Evolutionary conservation across 2,888 invertebrate species (phyloP), one percentile per base, ranked within the genome.

Genomic region (Cremastinae sp.): DNA sequence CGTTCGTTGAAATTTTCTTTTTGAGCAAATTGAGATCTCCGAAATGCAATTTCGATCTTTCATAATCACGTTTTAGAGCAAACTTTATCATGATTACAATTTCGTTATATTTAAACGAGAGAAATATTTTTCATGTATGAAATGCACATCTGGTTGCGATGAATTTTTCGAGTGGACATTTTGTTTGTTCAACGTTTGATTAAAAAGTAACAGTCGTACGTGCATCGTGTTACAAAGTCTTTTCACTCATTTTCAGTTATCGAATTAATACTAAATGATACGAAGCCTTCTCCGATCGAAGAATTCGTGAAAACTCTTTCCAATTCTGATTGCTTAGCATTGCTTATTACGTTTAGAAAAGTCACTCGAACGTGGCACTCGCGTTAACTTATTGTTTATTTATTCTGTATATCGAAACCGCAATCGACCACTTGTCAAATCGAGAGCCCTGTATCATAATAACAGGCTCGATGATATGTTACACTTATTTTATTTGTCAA

Each of bases 391-490:
- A 16, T 36, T 10, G 34, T 18, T 49, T 14, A 2, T 12, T 14
- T 38, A 8, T 8, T 45, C 47, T n/a, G 12, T 12, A 10, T 38
- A 14, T 10, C 28, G 14, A 4, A 10, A n/a, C n/a, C 8, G 9
- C n/a, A 22, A 12, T 14, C 22, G n/a, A 20, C 14, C 9, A 41
- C 14, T 45, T 4, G 14, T 45, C 4, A 12, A n/a, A 22, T 49
- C 0, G 14, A 22, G 2, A n/a, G 36, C 10, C 14, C 10, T 2
- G 14, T 36, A 62, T 18, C 36, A 58, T 47, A 65, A 59, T 12
- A 53, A 58, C 12, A 65, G 38, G 22, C n/a, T 45, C 58, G 38
- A 36, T 62, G 75, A 75, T 75, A 75, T 75, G 75, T 75, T 56
- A 65, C 58, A 61, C 56, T 47, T 54, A 22, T 68, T 18, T 28